Evolutionary conservation across 2,797 vertebrate species (phyloP).

Genomic region (Cyprinella venusta): DNA sequence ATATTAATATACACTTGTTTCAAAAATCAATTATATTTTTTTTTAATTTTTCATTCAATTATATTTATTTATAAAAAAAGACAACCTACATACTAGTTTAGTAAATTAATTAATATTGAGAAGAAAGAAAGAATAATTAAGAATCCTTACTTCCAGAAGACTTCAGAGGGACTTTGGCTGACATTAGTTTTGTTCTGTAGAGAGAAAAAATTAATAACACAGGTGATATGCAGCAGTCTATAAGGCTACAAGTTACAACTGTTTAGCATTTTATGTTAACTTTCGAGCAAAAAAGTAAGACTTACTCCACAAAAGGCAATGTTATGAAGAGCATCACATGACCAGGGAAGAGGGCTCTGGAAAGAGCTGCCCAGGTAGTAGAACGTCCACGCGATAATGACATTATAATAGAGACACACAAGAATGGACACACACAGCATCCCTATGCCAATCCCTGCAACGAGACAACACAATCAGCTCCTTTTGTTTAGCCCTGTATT

Average conservation of each 20-base stretch:
- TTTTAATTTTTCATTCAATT: neutral
- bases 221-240: neutral
- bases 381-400: slow-evolving; percentile 87
- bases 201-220: neutral
- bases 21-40: neutral
- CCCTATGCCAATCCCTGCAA: slow-evolving; percentile 83
- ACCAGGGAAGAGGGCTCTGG: slow-evolving; percentile 87
- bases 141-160: slow-evolving; percentile 86
- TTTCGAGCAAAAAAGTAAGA: neutral
- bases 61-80: neutral
- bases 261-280: neutral
- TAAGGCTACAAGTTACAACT: neutral
- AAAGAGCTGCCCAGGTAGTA: slow-evolving; percentile 86
- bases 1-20: neutral
- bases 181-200: slow-evolving; percentile 58
- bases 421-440: slow-evolving; percentile 83
- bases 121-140: neutral
- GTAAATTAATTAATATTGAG: no score
- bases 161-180: slow-evolving; percentile 78
- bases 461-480: slow-evolving; percentile 6
- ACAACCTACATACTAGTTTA: neutral
- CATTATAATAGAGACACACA: slow-evolving; percentile 86
- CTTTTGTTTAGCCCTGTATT: neutral
- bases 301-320: slow-evolving; percentile 70
- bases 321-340: slow-evolving; percentile 74